These are phyloP conservation scores for Lamprotornis superbus DNA, from an alignment of 2,113 vertebrate genomes.

Conservation along the genomic window DNA sequence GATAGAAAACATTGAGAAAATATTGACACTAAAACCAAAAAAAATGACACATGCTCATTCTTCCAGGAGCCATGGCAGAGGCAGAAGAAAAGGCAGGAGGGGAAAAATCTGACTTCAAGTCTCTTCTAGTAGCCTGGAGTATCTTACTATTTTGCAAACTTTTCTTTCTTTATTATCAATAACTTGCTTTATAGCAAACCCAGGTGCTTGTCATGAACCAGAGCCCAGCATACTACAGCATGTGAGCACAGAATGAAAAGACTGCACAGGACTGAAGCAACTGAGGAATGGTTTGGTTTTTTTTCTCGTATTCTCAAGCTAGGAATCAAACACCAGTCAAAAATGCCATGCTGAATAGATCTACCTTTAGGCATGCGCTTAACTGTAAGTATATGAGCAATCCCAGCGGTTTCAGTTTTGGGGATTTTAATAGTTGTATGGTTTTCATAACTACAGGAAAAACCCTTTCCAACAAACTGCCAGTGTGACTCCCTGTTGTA, in stretches of 20 bases:
- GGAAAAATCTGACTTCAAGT: not conserved
- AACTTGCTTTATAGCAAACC: not conserved
- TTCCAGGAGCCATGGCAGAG: not conserved
- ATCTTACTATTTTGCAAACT: not conserved
- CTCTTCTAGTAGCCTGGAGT: not conserved
- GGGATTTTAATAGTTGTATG: constrained; percentile 71
- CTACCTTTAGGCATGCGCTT: constrained; percentile 69
- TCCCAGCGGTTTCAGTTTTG: constrained; percentile 48
- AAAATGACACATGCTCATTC: not conserved
- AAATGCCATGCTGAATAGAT: constrained; percentile 27
- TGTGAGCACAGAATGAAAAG: not conserved
- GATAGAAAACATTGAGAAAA: not conserved
- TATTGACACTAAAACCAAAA: not conserved
- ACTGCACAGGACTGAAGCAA: not conserved
- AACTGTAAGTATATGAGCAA: constrained; percentile 65
- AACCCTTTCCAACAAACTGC: constrained; percentile 69
- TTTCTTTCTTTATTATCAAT: not conserved
- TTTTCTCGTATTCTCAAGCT: not conserved
- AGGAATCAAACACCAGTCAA: constrained; percentile 12
- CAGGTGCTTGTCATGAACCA: not conserved
- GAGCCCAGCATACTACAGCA: accelerated
- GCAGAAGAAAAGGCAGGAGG: not conserved
- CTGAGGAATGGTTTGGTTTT: not conserved
- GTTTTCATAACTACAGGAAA: constrained; percentile 71
- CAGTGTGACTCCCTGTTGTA: constrained; percentile 68